A percentile compares a stretch with the other conserved stretches of the same genome.
phyloP scores from a whole-genome alignment of 2,888 invertebrate genomes.

The Galerucella calmariensis region DNA sequence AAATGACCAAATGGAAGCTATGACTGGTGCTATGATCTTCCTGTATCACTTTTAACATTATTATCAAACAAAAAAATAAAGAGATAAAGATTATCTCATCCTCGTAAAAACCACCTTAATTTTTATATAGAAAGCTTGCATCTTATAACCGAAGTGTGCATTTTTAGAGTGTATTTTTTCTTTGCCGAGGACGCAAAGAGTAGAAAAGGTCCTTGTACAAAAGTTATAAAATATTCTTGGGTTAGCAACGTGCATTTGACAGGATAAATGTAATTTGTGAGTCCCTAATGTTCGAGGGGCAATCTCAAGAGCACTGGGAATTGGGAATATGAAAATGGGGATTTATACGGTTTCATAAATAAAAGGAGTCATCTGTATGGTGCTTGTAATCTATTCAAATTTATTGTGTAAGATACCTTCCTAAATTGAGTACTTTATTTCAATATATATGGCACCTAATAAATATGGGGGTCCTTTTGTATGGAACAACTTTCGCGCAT shows the following conservation, averaged over 20 bases:
- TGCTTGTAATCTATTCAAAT: conserved; percentile 52
- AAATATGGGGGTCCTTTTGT: not conserved
- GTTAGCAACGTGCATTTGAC: conserved; percentile 59
- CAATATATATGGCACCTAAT: conserved; percentile 9
- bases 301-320: conserved; percentile 57
- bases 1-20: too few species aligned
- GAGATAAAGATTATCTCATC: not conserved
- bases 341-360: conserved; percentile 60
- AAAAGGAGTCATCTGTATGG: conserved; percentile 53
- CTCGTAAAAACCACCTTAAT: not conserved
- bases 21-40: too few species aligned
- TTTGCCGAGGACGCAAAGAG: conserved; percentile 34
- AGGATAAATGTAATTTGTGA: conserved; percentile 61
- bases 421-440: conserved; percentile 30
- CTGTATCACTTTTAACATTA: too few species aligned
- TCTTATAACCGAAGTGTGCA: not conserved
- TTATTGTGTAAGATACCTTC: conserved; percentile 35
- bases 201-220: conserved; percentile 52
- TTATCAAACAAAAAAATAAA: too few species aligned
- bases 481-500: not conserved
- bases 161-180: conserved; percentile 11
- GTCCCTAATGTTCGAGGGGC: conserved; percentile 56
- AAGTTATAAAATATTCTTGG: conserved; percentile 58
- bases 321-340: conserved; percentile 61
- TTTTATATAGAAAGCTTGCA: not conserved